These are phyloP conservation scores for Vimba vimba DNA, from an alignment of 2,113 vertebrate species.

Conservation along the genomic window DNA sequence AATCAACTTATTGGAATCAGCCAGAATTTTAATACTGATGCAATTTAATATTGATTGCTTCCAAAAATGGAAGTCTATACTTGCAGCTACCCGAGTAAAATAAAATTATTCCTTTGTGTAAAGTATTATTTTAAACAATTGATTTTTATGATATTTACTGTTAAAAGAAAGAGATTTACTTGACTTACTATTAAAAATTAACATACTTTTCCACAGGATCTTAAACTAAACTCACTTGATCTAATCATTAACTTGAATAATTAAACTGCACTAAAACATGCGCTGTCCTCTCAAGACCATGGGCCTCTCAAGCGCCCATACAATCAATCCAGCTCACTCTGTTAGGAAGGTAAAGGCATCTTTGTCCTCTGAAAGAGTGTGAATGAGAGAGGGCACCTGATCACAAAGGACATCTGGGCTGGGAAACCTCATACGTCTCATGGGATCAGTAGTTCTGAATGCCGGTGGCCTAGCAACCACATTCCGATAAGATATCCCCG, in stretches of 20 bases:
- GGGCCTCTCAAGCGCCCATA: not conserved
- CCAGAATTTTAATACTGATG: not conserved
- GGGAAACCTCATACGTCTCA: constrained; percentile 50
- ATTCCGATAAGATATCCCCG: constrained; percentile 13
- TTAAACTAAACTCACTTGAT: not conserved
- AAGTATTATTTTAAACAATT: too few relatives aligned
- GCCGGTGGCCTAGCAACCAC: constrained; percentile 34
- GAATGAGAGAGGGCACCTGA: constrained; percentile 44
- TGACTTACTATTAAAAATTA: not conserved
- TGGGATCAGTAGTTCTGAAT: constrained; percentile 35
- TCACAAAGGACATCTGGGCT: constrained; percentile 33
- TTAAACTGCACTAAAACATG: constrained; percentile 10
- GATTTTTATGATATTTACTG: not conserved
- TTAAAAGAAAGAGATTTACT: not conserved
- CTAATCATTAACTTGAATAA: not conserved
- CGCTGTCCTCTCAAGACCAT: not conserved
- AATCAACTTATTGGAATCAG: not conserved
- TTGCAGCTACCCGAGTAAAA: not conserved
- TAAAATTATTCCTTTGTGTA: too few relatives aligned
- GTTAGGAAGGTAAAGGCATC: constrained; percentile 38
- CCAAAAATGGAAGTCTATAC: not conserved
- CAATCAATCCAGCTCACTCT: not conserved
- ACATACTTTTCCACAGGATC: not conserved
- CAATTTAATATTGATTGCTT: not conserved
- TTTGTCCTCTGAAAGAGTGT: constrained; percentile 41